Conservation (phyloP, 64 coral and sea anemone species). For the Anthopleura sola region DNA sequence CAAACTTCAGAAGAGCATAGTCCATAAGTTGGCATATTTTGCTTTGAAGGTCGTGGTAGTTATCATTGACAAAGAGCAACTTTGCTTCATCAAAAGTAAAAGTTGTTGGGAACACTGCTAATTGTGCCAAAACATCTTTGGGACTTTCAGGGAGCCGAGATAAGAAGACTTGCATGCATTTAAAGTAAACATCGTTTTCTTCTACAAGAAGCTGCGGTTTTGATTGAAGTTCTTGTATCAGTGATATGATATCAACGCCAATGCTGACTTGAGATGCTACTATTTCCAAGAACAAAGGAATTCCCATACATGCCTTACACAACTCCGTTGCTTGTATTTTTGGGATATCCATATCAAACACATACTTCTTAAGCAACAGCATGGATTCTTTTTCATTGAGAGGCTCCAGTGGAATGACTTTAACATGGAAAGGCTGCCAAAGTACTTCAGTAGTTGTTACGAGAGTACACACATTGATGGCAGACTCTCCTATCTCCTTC, state of each 20-base stretch:
- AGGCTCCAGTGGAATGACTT: slow-evolving; percentile 20
- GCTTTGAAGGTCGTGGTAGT: background rate
- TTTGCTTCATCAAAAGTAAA: slow-evolving; percentile 32
- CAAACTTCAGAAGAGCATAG: slow-evolving; percentile 20
- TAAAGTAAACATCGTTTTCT: slow-evolving; percentile 1
- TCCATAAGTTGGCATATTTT: background rate
- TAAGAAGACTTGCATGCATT: slow-evolving; percentile 3
- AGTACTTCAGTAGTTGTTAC: slow-evolving; percentile 28
- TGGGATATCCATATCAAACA: slow-evolving; percentile 1
- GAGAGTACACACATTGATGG: slow-evolving; percentile 21
- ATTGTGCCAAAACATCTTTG: background rate
- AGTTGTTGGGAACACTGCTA: slow-evolving; percentile 37
- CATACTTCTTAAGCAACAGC: too few species aligned
- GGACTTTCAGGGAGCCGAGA: background rate
- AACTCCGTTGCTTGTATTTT: background rate
- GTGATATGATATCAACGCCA: background rate
- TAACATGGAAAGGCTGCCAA: background rate
- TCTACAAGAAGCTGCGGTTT: background rate
- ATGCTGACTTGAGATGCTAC: background rate
- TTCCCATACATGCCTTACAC: slow-evolving; percentile 19
- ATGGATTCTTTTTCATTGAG: background rate
- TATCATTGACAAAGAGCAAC: background rate
- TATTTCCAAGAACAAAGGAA: slow-evolving; percentile 34
- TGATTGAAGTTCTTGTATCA: background rate
- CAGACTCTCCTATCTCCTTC: slow-evolving; percentile 13